phyloP scores from a whole-genome alignment of 2,888 invertebrate species.

The Drymonia ruficornis region DNA sequence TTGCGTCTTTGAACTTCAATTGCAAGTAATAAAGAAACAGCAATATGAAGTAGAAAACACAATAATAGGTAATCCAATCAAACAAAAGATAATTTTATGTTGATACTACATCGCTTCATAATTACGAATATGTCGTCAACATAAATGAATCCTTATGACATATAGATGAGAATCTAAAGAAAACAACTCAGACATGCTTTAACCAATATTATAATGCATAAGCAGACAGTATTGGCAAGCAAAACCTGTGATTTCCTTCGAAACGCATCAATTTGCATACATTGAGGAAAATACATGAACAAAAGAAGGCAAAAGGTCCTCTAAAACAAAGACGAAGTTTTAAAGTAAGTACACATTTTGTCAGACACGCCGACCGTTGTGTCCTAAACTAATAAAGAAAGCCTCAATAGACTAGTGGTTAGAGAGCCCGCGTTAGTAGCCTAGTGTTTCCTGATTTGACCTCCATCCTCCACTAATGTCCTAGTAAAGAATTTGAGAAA shows the following conservation, averaged over 20 bases:
- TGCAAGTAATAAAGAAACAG: background rate
- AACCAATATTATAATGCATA: background rate
- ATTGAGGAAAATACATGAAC: background rate
- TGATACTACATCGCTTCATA: background rate
- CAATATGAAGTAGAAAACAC: no score
- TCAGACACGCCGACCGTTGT: no score
- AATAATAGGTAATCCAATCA: no score
- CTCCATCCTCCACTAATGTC: no score
- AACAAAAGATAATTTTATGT: no score
- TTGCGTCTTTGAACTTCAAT: background rate
- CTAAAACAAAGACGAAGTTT: background rate
- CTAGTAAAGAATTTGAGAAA: no score
- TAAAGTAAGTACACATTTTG: background rate
- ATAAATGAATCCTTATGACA: background rate
- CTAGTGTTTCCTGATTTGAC: no score
- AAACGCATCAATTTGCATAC: background rate
- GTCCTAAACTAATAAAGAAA: no score
- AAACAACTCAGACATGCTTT: background rate
- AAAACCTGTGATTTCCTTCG: background rate
- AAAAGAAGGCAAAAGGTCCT: background rate
- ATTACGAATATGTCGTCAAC: background rate
- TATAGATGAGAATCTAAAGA: background rate
- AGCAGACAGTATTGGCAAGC: background rate
- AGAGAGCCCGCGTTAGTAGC: no score
- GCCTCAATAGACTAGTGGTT: no score